A percentile compares a stretch with the other conserved stretches of the same genome.
phyloP scores from a whole-genome alignment of 2,797 vertebrate genomes.

The Todus mexicanus region DNA sequence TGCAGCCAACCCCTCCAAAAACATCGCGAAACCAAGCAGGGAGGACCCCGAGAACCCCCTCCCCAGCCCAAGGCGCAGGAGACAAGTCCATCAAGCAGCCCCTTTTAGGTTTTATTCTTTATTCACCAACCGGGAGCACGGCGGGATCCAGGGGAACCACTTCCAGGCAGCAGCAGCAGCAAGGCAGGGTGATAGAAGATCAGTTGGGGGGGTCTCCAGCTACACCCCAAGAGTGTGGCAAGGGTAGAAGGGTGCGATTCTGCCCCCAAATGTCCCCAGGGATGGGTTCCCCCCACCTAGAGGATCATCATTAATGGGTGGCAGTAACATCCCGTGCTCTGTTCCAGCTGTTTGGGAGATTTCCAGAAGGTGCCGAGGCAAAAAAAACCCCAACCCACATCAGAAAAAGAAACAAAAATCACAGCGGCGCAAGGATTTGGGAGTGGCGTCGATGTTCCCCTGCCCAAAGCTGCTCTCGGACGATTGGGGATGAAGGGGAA shows the following conservation, averaged over 20 bases:
- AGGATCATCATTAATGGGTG: rapidly evolving
- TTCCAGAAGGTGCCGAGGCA: background rate
- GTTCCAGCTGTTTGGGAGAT: background rate
- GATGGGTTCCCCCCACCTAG: rapidly evolving
- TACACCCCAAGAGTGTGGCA: background rate
- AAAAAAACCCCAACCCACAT: no score
- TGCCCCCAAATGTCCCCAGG: background rate
- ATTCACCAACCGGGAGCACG: rapidly evolving
- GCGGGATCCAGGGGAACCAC: background rate
- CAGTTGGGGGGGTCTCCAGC: rapidly evolving
- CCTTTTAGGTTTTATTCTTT: background rate
- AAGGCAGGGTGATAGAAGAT: no score
- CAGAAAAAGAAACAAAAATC: background rate
- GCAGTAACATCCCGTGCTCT: rapidly evolving
- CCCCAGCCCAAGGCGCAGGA: rapidly evolving
- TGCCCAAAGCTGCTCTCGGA: background rate
- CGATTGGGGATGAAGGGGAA: rapidly evolving
- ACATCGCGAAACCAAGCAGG: background rate
- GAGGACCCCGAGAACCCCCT: background rate
- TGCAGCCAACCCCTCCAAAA: background rate
- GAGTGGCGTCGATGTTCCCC: background rate
- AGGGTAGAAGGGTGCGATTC: rapidly evolving
- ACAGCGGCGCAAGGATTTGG: rapidly evolving
- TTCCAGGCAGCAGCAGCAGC: rapidly evolving
- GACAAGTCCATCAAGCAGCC: no score